phyloP scores from a whole-genome alignment of 2,888 invertebrate genomes.

The Physocephala rufipes region DNA sequence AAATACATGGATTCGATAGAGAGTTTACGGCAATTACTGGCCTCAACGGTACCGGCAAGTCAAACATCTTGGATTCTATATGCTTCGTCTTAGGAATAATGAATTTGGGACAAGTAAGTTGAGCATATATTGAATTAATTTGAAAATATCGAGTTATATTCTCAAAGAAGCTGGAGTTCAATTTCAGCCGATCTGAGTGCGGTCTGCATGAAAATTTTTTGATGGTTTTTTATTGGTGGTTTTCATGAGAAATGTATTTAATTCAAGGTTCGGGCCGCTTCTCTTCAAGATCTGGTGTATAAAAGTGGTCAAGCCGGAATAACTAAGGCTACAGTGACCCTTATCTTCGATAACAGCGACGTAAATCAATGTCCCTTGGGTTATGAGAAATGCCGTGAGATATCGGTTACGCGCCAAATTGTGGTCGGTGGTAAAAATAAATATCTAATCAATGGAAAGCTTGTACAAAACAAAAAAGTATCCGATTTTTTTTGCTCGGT shows the following conservation, averaged over 20 bases:
- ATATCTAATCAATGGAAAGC: conserved; percentile 92
- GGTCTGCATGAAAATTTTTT: too few relatives aligned
- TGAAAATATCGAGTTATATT: not conserved
- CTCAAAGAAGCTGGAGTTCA: not conserved
- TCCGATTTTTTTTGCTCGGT: conserved; percentile 96
- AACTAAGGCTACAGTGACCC: conserved; percentile 93
- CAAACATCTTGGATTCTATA: conserved; percentile 96
- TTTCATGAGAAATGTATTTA: not conserved
- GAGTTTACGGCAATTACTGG: conserved; percentile 99
- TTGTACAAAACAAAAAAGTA: conserved; percentile 89
- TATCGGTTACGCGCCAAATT: conserved; percentile 90
- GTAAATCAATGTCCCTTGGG: conserved; percentile 85
- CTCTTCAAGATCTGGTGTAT: conserved; percentile 94
- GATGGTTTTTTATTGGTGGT: not conserved
- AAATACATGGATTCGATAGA: conserved; percentile 90
- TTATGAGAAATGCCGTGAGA: conserved; percentile 89
- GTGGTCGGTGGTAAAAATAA: conserved; percentile 87
- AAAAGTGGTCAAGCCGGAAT: conserved; percentile 97
- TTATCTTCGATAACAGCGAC: conserved; percentile 93
- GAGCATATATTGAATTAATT: too few relatives aligned
- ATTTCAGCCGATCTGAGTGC: too few relatives aligned
- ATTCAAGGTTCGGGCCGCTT: conserved; percentile 84
- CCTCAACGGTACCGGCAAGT: conserved; percentile 96
- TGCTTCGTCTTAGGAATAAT: conserved; percentile 97
- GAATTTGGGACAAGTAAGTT: conserved; percentile 85